phyloP scores from a whole-genome alignment of 2,797 vertebrate species.

The Sylvia borin region DNA sequence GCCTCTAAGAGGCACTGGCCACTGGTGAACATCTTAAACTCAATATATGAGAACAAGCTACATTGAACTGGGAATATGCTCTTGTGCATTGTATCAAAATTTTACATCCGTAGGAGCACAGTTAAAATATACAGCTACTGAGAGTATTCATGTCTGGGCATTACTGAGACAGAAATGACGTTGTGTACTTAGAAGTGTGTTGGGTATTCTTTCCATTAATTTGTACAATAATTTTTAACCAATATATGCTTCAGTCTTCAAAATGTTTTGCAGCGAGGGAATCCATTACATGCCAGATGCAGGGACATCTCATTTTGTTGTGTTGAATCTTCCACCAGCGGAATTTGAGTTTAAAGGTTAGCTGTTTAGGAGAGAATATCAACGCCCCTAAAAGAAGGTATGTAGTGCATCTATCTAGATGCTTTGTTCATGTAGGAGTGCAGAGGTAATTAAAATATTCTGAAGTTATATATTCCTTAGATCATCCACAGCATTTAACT shows the following conservation, averaged over 20 bases:
- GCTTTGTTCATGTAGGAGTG: background rate
- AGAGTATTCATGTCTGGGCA: background rate
- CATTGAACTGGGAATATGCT: slow-evolving; percentile 8
- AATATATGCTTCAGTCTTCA: background rate
- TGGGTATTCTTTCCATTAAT: background rate
- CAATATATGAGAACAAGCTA: background rate
- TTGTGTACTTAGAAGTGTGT: background rate
- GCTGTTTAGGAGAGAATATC: background rate
- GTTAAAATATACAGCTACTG: background rate
- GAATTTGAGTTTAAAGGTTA: background rate
- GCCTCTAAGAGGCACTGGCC: background rate
- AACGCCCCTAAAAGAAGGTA: background rate
- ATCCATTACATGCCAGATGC: background rate
- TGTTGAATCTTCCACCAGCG: background rate
- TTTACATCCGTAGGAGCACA: background rate
- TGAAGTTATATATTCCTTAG: background rate
- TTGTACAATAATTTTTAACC: background rate
- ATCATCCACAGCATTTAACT: background rate
- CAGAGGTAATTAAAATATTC: background rate
- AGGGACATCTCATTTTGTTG: background rate
- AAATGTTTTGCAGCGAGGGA: background rate
- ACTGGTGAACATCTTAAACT: slow-evolving; percentile 9
- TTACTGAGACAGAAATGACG: background rate
- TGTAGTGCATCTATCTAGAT: background rate
- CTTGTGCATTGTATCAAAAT: background rate